Evolutionary conservation across 2,888 invertebrate species (phyloP).

Genomic region (Drosophila acutilabella): DNA sequence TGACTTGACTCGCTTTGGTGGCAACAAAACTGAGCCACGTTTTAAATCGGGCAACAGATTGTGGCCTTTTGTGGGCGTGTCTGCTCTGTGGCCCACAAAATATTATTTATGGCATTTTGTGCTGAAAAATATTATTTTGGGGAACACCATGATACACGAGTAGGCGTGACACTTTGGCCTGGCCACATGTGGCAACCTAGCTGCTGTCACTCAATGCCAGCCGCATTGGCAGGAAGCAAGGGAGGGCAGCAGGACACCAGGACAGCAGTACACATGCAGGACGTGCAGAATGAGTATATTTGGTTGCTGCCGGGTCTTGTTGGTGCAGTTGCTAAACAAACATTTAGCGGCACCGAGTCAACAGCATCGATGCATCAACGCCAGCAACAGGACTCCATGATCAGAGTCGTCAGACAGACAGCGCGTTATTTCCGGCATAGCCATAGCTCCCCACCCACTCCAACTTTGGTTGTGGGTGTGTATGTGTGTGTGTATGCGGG

Average conservation of each 20-base stretch:
- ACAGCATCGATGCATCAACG: constrained; percentile 79
- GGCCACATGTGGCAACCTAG: constrained; percentile 63
- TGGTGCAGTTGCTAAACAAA: constrained; percentile 78
- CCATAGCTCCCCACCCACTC: constrained; percentile 9
- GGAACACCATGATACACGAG: constrained; percentile 56
- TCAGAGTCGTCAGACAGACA: constrained; percentile 50
- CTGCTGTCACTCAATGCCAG: constrained; percentile 67
- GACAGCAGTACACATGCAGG: neutral
- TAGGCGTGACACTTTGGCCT: constrained; percentile 56
- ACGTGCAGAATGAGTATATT: constrained; percentile 35
- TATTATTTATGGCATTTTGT: constrained; percentile 73
- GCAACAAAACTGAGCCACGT: constrained; percentile 11
- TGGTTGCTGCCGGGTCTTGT: constrained; percentile 27
- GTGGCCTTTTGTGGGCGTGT: constrained; percentile 42
- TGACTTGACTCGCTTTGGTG: constrained; percentile 32
- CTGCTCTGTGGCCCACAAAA: constrained; percentile 56
- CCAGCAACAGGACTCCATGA: constrained; percentile 49
- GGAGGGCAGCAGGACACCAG: neutral
- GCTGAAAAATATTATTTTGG: constrained; percentile 67
- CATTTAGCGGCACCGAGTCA: constrained; percentile 75
- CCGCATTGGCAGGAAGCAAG: constrained; percentile 12
- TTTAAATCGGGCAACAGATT: constrained; percentile 61
- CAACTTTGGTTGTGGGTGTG: constrained; percentile 1
- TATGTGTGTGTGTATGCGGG: constrained; percentile 53
- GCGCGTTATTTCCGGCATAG: constrained; percentile 67